Evolutionary conservation across 2,888 invertebrate species (phyloP), one percentile per base, ranked within the genome.

Genomic region (Eumerus sabulonum): DNA sequence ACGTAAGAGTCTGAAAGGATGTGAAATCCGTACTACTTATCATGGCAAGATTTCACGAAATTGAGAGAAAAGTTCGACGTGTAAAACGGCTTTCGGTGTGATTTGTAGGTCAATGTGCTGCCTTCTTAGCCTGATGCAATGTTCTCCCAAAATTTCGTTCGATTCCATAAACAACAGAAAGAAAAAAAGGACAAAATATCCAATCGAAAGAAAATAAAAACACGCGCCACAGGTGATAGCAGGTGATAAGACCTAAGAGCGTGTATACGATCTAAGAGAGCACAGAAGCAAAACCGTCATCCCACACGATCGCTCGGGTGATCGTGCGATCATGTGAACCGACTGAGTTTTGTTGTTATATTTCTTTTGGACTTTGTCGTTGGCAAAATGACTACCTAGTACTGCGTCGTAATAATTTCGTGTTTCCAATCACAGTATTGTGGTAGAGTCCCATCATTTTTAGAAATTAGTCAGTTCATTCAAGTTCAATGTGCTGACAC

Each of bases 401-500:
- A 72, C 44, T 72, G 71, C 71, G 71, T 72, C 71, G 71, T 45
- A 72, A 42, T 44, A 11, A 18, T 35, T 38, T 36, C 56, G 12
- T 45, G 19, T 44, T 72, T 57, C 51, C 27, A 45, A 72, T 57
- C 18, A 36, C 47, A 70, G 48, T 48, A 40, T 35, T 48, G n/a
- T n/a, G 54, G 54, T 40, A 62, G 56, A 71, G 71, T 71, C 12
- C 35, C 42, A 13, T 19, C 11, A n/a, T 18, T 11, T 36, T 35
- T 38, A 4, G 5, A 56, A 18, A 9, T 48, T 47, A 42, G 42
- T 17, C 38, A 70, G 42, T 47, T 19, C 48, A 50, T 50, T 54
- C 13, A 71, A 57, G 71, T 64, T 63, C 71, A 72, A 57, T 53
- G 71, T 57, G 51, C 71, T 56, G 36, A 48, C 44, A 64, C 45